Conservation (phyloP, 2,888 invertebrate species). For the Cancer borealis region DNA sequence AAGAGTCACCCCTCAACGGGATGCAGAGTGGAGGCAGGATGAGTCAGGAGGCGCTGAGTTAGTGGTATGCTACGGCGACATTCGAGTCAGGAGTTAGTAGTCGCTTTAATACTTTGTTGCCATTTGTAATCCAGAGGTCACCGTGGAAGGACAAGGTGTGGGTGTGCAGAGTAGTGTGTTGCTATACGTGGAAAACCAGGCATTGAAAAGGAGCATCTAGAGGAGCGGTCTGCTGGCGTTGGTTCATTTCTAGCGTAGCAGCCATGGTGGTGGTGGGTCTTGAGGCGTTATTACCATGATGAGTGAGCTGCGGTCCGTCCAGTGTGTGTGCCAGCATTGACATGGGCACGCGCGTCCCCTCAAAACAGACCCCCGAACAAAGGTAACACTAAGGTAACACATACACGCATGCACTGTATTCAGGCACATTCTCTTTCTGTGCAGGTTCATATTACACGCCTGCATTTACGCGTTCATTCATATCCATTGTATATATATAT, state of each 20-base stretch:
- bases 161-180: not conserved
- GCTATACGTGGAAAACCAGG: not conserved
- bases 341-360: conserved; percentile 22
- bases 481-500: not conserved
- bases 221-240: not conserved
- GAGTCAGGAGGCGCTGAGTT: not conserved
- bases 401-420: conserved; percentile 16
- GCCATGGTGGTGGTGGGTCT: not conserved
- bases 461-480: not conserved
- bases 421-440: not conserved
- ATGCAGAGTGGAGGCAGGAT: not conserved
- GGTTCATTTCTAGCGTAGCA: not conserved
- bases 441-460: not conserved
- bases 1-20: not conserved
- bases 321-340: conserved; percentile 12
- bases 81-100: not conserved
- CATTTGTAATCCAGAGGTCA: not conserved
- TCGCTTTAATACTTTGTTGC: not conserved
- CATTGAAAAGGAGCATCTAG: not conserved
- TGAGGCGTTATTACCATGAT: not conserved
- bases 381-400: not conserved
- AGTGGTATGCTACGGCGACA: not conserved
- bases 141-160: not conserved
- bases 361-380: conserved; percentile 1
- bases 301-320: not conserved